phyloP scores from a whole-genome alignment of 2,113 vertebrate species.

The Osmerus mordax region DNA sequence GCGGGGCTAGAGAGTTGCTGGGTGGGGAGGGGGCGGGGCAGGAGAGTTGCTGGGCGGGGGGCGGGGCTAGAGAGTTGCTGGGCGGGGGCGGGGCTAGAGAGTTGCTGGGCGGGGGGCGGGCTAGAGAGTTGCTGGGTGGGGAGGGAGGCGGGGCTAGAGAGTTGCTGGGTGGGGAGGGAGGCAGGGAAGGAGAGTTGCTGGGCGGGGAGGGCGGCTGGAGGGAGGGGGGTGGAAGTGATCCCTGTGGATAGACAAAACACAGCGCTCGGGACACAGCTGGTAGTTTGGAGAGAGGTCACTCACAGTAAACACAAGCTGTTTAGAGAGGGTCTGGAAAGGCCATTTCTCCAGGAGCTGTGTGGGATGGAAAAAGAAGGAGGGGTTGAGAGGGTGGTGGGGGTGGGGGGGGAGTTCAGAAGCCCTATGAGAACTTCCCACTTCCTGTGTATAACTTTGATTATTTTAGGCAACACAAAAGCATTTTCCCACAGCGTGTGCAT shows the following conservation, averaged over 20 bases:
- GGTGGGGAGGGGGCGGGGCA: too few relatives aligned
- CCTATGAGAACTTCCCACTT: constrained; percentile 67
- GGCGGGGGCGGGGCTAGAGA: constrained; percentile 16
- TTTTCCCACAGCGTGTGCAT: constrained; percentile 53
- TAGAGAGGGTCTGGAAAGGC: constrained; percentile 70
- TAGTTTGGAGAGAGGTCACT: constrained; percentile 74
- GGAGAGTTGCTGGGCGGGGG: too few relatives aligned
- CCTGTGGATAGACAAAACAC: constrained; percentile 68
- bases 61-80: too few relatives aligned
- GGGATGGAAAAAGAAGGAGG: constrained; percentile 51
- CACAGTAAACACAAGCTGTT: constrained; percentile 73
- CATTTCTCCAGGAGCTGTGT: constrained; percentile 65
- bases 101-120: too few relatives aligned
- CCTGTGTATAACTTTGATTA: constrained; percentile 60
- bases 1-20: too few relatives aligned
- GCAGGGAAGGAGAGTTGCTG: too few relatives aligned
- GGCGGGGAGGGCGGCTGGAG: too few relatives aligned
- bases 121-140: too few relatives aligned
- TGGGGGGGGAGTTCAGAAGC: constrained; percentile 30
- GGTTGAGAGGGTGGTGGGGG: too few relatives aligned
- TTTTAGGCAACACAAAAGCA: constrained; percentile 51
- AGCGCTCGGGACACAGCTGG: constrained; percentile 69
- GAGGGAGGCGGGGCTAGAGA: too few relatives aligned
- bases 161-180: too few relatives aligned
- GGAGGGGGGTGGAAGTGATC: constrained; percentile 23